A percentile compares a stretch with the other conserved stretches of the same genome.
phyloP scores from a whole-genome alignment of 2,888 invertebrate genomes.

The Coecobrya sp. region DNA sequence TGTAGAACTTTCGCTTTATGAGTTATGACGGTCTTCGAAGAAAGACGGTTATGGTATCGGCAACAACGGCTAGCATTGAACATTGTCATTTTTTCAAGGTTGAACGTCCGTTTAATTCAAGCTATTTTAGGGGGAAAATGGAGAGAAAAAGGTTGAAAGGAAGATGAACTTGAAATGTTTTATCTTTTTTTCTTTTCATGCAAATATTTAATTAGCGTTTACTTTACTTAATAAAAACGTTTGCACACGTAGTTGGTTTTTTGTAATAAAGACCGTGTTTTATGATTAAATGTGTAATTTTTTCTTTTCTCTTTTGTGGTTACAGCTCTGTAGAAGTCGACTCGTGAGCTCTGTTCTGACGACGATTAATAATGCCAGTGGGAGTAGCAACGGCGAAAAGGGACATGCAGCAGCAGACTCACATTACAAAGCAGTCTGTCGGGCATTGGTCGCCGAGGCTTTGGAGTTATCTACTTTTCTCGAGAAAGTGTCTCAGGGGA shows the following conservation, averaged over 20 bases:
- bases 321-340: slow-evolving; percentile 83
- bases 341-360: slow-evolving; percentile 87
- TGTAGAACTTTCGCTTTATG: slow-evolving; percentile 72
- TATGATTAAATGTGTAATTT: neutral
- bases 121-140: slow-evolving; percentile 5
- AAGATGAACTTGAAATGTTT: neutral
- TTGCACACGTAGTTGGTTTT: neutral
- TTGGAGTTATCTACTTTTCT: slow-evolving; percentile 96
- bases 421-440: slow-evolving; percentile 97
- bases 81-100: slow-evolving; percentile 45
- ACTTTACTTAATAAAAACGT: neutral
- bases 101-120: slow-evolving; percentile 70
- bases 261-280: slow-evolving; percentile 9
- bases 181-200: neutral
- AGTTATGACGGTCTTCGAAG: slow-evolving; percentile 31
- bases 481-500: slow-evolving; percentile 93
- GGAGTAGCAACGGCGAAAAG: slow-evolving; percentile 88
- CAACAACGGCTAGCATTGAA: neutral
- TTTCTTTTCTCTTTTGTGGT: slow-evolving; percentile 58
- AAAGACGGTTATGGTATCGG: neutral
- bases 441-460: slow-evolving; percentile 97
- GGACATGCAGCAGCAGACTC: slow-evolving; percentile 89
- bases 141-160: neutral
- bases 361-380: slow-evolving; percentile 89
- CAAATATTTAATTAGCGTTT: slow-evolving; percentile 24